Evolutionary conservation across 2,888 invertebrate genomes (phyloP), one percentile per base, ranked within the genome.

Genomic region (Amitus sp.): DNA sequence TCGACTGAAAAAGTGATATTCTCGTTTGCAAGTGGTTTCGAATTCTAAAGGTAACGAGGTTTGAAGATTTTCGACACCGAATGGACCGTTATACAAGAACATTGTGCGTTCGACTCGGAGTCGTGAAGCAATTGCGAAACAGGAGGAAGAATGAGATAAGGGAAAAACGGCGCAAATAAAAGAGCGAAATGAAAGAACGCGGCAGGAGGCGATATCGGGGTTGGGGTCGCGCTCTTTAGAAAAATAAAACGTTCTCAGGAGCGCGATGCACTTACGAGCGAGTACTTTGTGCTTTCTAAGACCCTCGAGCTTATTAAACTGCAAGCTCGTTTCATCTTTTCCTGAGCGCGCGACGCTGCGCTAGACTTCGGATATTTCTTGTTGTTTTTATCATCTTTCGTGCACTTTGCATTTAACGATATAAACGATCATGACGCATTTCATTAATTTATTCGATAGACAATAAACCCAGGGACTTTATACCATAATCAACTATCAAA

Each of bases 301-400:
- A 62, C 56, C 61, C 66, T 62, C 50, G 51, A 65, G 57, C 69
- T 73, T 73, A 71, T 72, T 73, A 73, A 73, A 69, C 69, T 59
- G 52, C 56, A 62, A 70, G 66, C 68, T 70, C 61, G 58, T 57
- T 54, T 62, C 65, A 62, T 62, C 67, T 68, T 71, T n/a, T n/a
- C 69, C 69, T 62, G 57, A 50, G 45, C 52, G 50, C 46, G 53
- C 51, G 59, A 45, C 50, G n/a, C n/a, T n/a, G n/a, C n/a, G n/a
- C n/a, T n/a, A 20, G 49, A 53, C 30, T 51, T 47, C 46, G 43
- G 54, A 48, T 45, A 48, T 48, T 15, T 47, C 47, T 57, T 50
- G 34, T 40, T 15, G 10, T 39, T 39, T 39, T 6, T 18, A 13
- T 39, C n/a, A 4, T 9, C 34, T 6, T 23, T 5, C 23, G 23